Conservation (phyloP, 2,113 vertebrate species). For the Alethe diademata region DNA sequence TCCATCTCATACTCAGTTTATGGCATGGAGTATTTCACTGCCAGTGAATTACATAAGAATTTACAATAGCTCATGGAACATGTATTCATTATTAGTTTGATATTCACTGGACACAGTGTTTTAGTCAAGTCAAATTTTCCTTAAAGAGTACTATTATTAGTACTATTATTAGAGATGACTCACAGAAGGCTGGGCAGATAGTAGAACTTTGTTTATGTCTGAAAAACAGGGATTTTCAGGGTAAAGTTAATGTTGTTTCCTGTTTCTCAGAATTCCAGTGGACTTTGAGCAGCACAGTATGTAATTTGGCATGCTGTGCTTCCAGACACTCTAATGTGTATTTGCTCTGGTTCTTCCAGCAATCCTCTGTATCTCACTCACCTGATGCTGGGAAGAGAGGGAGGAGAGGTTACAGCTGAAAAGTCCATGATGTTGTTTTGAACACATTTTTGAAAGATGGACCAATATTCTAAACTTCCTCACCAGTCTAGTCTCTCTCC, state of each 20-base stretch:
- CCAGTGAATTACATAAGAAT: not conserved
- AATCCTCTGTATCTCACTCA: not conserved
- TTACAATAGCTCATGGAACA: not conserved
- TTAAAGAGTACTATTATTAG: not conserved
- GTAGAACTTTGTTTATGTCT: not conserved
- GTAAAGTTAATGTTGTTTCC: not conserved
- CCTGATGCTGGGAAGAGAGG: not conserved
- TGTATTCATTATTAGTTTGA: not conserved
- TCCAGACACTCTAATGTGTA: not conserved
- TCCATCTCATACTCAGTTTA: not conserved
- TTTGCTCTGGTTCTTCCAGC: constrained; percentile 3
- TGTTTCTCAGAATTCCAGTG: constrained; percentile 24
- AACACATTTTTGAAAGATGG: not conserved
- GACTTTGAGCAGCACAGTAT: not conserved
- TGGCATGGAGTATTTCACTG: not conserved
- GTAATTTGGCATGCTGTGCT: constrained; percentile 11
- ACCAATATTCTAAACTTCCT: not conserved
- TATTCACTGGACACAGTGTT: not conserved
- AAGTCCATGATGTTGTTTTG: constrained; percentile 14
- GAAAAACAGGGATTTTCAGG: not conserved
- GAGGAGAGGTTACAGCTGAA: not conserved
- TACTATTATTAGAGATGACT: not conserved
- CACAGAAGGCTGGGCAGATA: not conserved
- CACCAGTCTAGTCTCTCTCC: not conserved
- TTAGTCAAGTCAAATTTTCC: not conserved